Evolutionary conservation across 2,888 invertebrate genomes (phyloP), one percentile per base, ranked within the genome.

Genomic region (Spicauda simplicius): DNA sequence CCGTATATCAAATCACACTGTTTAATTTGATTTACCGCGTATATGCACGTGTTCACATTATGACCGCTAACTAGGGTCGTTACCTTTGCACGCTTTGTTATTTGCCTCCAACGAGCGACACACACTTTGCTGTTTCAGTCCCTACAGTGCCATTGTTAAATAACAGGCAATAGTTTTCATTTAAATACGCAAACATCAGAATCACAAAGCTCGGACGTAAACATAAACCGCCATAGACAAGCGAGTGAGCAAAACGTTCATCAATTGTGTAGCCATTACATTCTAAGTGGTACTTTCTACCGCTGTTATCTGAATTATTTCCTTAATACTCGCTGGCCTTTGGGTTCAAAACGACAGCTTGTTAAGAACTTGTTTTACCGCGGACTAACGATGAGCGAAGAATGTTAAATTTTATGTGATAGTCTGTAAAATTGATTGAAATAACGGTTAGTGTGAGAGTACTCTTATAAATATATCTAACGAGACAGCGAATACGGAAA

Each of bases 311-410:
- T 57, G 41, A 20, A 57, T 57, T 57, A 41, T 57, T 60, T 52
- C 33, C 60, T 19, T 60, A 52, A 60, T 60, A 60, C 18, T 3
- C 19, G 19, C 48, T 60, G 60, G 52, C 30, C 62, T 62, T 54
- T 57, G 45, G 54, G 58, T 45, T 52, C 57, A 59, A 60, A 66
- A 60, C 67, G 48, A 56, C 53, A 60, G 57, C 48, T 70, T 58
- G 58, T 52, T 61, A 52, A 50, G 52, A 37, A 68, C 33, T 68
- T 45, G 48, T 41, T 33, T 50, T 62, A 45, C 57, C 14, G n/a
- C 50, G 10, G n/a, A 20, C 41, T 20, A 58, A 58, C 19, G 45
- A 30, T 58, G 16, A 50, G 50, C 16, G 50, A 18, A n/a, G 37
- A 33, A 33, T 33, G 33, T 33, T 33, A 33, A 33, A 12, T 37